These are phyloP conservation scores for Cephus cinctus DNA, from an alignment of 1,140 invertebrate species.

Conservation along the genomic window DNA sequence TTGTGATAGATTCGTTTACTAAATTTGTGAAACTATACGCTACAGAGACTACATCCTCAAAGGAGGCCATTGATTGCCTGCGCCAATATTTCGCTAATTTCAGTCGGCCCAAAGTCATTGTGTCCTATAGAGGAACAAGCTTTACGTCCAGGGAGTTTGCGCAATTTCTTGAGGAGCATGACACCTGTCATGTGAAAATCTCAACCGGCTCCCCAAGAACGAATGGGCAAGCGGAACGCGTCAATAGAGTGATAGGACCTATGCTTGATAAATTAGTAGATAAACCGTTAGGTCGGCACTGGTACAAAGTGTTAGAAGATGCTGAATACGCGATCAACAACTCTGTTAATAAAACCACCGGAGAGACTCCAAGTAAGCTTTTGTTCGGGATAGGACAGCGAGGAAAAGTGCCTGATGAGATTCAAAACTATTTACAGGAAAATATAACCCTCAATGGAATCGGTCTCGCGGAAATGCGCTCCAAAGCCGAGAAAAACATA, in stretches of 20 bases:
- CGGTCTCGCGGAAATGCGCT: no score
- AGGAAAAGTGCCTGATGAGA: slow-evolving; percentile 13
- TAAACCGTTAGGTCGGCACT: neutral
- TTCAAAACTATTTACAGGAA: no score
- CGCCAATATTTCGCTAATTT: slow-evolving; percentile 17
- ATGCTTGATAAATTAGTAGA: slow-evolving; percentile 17
- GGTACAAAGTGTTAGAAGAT: slow-evolving; percentile 14
- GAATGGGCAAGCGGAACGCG: slow-evolving; percentile 34
- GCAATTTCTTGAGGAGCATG: slow-evolving; percentile 8
- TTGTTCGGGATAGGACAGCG: slow-evolving; percentile 23
- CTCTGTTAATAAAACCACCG: slow-evolving; percentile 14
- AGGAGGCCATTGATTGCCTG: slow-evolving; percentile 15
- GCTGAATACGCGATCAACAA: slow-evolving; percentile 27
- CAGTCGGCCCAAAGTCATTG: slow-evolving; percentile 24
- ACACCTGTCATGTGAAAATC: slow-evolving; percentile 8
- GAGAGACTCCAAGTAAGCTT: slow-evolving; percentile 18
- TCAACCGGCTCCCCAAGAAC: slow-evolving; percentile 22
- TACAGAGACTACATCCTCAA: slow-evolving; percentile 8
- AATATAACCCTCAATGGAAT: no score
- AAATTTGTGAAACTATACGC: slow-evolving; percentile 24
- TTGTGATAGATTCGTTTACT: slow-evolving; percentile 20
- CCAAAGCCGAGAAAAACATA: no score
- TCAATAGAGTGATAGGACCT: slow-evolving; percentile 24
- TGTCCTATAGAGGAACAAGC: slow-evolving; percentile 29
- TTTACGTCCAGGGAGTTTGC: slow-evolving; percentile 31